Conservation (phyloP, 2,888 invertebrate genomes). For the Drosophila subsilvestris region DNA sequence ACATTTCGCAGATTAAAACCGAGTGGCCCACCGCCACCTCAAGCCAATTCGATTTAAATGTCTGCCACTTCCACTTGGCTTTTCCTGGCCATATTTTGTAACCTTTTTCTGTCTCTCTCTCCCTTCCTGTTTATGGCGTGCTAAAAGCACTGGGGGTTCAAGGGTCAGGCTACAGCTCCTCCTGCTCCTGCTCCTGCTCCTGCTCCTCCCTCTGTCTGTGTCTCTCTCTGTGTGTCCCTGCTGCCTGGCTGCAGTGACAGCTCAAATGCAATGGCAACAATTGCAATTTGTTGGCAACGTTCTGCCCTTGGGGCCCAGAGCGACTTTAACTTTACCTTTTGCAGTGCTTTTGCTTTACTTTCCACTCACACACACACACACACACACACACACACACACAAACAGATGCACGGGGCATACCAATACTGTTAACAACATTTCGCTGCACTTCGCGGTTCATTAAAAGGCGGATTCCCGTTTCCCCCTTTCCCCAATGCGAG, state of each 20-base stretch:
- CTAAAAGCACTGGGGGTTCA: conserved; percentile 70
- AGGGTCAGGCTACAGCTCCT: conserved; percentile 56
- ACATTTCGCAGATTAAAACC: conserved; percentile 76
- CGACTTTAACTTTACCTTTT: conserved; percentile 23
- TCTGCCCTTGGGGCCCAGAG: conserved; percentile 71
- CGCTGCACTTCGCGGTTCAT: conserved; percentile 84
- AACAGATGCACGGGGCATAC: not conserved
- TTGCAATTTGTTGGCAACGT: conserved; percentile 84
- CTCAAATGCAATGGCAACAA: conserved; percentile 82
- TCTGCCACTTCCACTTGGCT: conserved; percentile 73
- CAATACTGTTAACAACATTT: not conserved
- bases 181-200: not conserved
- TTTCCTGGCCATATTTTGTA: conserved; percentile 75
- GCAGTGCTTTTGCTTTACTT: conserved; percentile 50
- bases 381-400: too few species aligned
- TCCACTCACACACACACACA: conserved; percentile 47
- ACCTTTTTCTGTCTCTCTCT: conserved; percentile 6
- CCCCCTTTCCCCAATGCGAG: conserved; percentile 1
- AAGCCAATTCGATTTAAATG: conserved; percentile 81
- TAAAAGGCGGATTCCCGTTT: conserved; percentile 76
- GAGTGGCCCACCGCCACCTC: conserved; percentile 49
- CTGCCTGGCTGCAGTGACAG: conserved; percentile 77
- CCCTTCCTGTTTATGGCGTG: conserved; percentile 66
- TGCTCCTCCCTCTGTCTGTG: not conserved
- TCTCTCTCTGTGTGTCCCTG: conserved; percentile 13